These are phyloP conservation scores for Emberiza fucata DNA, from an alignment of 2,113 vertebrate genomes.

Conservation along the genomic window DNA sequence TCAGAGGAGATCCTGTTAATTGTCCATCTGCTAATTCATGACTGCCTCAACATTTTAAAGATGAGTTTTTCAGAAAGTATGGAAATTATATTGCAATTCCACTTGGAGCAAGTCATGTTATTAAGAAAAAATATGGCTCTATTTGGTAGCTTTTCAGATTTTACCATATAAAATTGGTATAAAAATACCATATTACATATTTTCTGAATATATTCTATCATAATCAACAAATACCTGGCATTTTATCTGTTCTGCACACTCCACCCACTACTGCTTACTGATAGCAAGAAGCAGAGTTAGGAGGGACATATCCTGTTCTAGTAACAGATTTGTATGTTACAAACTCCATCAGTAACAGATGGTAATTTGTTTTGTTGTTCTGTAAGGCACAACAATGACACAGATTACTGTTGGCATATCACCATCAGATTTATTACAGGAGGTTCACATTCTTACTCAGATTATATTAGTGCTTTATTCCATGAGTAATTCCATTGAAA, in stretches of 20 bases:
- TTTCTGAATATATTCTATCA: background rate
- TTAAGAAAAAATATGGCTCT: background rate
- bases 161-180: background rate
- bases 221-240: background rate
- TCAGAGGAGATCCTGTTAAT: background rate
- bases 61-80: background rate
- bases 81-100: background rate
- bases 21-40: background rate
- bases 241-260: background rate
- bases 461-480: background rate
- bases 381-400: background rate
- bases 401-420: background rate
- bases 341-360: background rate
- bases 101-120: background rate
- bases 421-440: background rate
- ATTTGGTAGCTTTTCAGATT: background rate
- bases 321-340: background rate
- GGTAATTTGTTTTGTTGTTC: background rate
- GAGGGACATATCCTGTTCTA: background rate
- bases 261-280: background rate
- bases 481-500: background rate
- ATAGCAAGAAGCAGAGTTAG: background rate
- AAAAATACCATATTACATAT: background rate
- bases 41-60: background rate
- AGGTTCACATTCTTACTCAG: background rate